Conservation (phyloP, 2,797 vertebrate species). For the Eospalax fontanierii region DNA sequence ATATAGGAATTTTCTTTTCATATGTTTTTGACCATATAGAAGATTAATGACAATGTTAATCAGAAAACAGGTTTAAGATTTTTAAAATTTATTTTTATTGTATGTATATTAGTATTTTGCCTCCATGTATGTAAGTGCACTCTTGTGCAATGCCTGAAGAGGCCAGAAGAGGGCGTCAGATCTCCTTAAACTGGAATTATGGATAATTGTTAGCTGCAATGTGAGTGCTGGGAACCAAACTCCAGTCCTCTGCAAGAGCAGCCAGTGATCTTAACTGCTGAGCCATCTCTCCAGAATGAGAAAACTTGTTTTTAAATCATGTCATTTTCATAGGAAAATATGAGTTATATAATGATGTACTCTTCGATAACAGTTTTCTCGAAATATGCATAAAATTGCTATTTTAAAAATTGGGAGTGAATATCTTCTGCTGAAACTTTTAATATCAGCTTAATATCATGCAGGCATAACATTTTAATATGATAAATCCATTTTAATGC, state of each 20-base stretch:
- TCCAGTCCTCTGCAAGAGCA: too few relatives aligned
- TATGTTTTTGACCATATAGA: neutral
- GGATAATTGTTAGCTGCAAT: too few relatives aligned
- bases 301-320: neutral
- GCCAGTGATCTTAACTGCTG: too few relatives aligned
- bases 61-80: neutral
- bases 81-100: too few relatives aligned
- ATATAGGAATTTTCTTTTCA: conserved; percentile 26
- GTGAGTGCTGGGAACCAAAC: too few relatives aligned
- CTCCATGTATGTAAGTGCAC: too few relatives aligned
- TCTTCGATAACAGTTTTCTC: conserved; percentile 20
- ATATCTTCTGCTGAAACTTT: neutral
- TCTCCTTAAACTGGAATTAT: too few relatives aligned
- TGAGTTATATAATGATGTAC: neutral
- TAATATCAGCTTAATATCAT: neutral
- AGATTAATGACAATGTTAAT: neutral
- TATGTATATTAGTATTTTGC: too few relatives aligned
- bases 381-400: neutral
- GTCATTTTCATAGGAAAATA: neutral
- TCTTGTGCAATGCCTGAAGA: too few relatives aligned
- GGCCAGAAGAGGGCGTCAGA: too few relatives aligned
- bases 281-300: too few relatives aligned
- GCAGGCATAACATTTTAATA: neutral
- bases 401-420: neutral
- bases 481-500: neutral